A percentile compares a stretch with the other conserved stretches of the same genome.
Evolutionary conservation across 1,140 invertebrate species (phyloP).

Genomic region (Rhyzopertha dominica): DNA sequence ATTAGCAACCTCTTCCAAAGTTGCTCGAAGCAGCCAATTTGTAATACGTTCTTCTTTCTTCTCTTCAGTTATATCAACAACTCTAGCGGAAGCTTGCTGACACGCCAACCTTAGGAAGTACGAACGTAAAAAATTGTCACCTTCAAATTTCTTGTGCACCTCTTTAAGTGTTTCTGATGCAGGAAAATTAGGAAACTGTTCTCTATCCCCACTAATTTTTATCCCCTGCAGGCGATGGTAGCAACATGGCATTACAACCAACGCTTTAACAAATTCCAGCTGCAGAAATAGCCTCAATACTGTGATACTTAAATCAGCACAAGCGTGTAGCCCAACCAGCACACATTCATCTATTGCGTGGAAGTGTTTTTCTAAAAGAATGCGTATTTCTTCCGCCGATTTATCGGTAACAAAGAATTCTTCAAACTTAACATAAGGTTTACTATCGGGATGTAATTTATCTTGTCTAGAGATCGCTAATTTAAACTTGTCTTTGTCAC

Average conservation of each 20-base stretch:
- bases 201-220: slow-evolving; percentile 15
- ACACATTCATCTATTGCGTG: slow-evolving; percentile 40
- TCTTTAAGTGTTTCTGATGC: slow-evolving; percentile 49
- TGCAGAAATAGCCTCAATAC: slow-evolving; percentile 66
- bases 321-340: slow-evolving; percentile 74
- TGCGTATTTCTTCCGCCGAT: slow-evolving; percentile 48
- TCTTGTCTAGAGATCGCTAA: slow-evolving; percentile 59
- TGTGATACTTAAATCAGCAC: slow-evolving; percentile 73
- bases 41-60: slow-evolving; percentile 51
- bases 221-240: slow-evolving; percentile 57
- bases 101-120: slow-evolving; percentile 65
- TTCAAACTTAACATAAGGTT: slow-evolving; percentile 53
- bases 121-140: slow-evolving; percentile 49
- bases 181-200: slow-evolving; percentile 60
- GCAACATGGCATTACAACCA: slow-evolving; percentile 78
- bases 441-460: slow-evolving; percentile 51
- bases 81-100: slow-evolving; percentile 50
- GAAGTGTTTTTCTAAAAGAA: slow-evolving; percentile 41
- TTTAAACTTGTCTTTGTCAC: slow-evolving; percentile 55
- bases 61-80: slow-evolving; percentile 43
- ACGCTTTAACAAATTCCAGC: slow-evolving; percentile 52
- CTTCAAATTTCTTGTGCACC: slow-evolving; percentile 37
- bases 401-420: slow-evolving; percentile 51
- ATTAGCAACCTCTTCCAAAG: slow-evolving; percentile 53
- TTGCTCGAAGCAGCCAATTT: slow-evolving; percentile 55